Evolutionary conservation across 2,888 invertebrate genomes (phyloP), one percentile per base, ranked within the genome.

Genomic region (Tridacna crocea): DNA sequence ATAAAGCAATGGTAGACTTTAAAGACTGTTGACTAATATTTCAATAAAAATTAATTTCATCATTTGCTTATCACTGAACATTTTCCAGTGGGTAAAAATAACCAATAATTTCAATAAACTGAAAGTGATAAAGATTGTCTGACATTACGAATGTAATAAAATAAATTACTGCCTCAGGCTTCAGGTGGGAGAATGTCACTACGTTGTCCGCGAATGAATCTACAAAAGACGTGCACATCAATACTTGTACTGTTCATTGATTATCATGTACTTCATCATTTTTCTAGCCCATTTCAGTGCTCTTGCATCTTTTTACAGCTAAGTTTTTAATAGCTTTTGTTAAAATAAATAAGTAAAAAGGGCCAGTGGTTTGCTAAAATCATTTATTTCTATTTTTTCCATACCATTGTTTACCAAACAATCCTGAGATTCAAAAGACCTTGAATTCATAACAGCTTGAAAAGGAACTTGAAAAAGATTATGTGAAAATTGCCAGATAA

Each of bases 121-220:
- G 58, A 77, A 47, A 72, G 72, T 72, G 77, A 61, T 72, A 72
- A 72, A 60, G 72, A 72, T 60, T 72, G 61, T 72, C n/a, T 58
- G 55, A 61, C 77, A 77, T 61, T 36, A 72, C 55, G 22, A 72
- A 77, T 26, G 61, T 75, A 65, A 79, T 79, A 79, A 75, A 79
- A 75, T 75, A 79, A 75, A 79, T 79, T 79, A 75, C 61, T 36
- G 75, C 79, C 79, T 55, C 19, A 46, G 79, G 79, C 27, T 36
- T 22, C 70, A 47, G 46, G 51, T 70, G 51, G 46, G 51, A 51
- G 70, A 70, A 15, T 13, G 61, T 22, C 17, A 61, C 36, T 36
- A 36, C 22, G 22, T 15, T 13, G 48, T 51, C 51, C 61, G n/a
- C 68, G 51, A 70, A 70, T 70, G 70, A 70, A 70, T 70, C 70